Conservation (phyloP, 2,113 vertebrate genomes). For the Sapajus apella region DNA sequence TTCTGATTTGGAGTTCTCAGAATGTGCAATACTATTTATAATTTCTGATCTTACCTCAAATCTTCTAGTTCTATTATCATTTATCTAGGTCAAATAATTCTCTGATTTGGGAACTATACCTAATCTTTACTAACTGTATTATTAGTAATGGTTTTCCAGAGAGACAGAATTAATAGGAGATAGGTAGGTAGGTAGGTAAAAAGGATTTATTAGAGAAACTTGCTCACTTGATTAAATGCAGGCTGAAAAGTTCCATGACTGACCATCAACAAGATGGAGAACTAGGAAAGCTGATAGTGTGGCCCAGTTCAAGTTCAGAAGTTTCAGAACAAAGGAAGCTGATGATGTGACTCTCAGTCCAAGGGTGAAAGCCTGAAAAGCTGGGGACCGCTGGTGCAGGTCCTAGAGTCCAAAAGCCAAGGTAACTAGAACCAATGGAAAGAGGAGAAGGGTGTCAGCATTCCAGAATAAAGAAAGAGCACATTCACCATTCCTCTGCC, state of each 20-base stretch:
- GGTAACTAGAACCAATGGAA: neutral
- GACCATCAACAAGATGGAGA: neutral
- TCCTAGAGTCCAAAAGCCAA: fast-evolving
- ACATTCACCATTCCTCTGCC: too few relatives aligned
- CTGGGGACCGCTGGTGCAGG: neutral
- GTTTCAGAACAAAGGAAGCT: neutral
- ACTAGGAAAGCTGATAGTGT: neutral
- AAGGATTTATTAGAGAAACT: neutral
- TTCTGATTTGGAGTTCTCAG: neutral
- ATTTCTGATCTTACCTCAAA: neutral
- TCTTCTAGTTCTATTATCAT: neutral
- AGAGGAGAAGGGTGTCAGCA: fast-evolving
- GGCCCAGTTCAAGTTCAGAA: neutral
- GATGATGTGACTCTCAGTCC: neutral
- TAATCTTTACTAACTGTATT: neutral
- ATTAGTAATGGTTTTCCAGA: neutral
- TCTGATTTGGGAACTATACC: neutral
- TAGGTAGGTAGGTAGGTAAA: too few relatives aligned
- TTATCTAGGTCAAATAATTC: neutral
- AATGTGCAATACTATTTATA: neutral
- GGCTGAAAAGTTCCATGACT: neutral
- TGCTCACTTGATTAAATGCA: neutral
- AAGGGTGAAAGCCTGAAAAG: neutral
- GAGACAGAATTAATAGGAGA: neutral
- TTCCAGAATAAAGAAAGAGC: neutral